Conservation (phyloP, 2,888 invertebrate genomes). For the Dolichomitus sp. region DNA sequence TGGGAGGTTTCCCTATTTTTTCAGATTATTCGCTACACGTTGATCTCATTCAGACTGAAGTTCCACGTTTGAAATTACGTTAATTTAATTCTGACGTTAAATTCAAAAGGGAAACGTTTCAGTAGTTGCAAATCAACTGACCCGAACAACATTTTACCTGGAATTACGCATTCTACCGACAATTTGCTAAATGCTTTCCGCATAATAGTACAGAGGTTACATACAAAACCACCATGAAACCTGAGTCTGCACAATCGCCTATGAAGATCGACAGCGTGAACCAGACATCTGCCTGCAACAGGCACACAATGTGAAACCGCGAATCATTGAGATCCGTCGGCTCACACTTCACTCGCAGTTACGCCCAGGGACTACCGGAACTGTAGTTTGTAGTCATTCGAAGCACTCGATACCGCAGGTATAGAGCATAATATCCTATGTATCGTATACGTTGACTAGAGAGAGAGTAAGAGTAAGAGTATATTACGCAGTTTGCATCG, state of each 20-base stretch:
- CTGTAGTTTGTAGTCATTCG: neutral
- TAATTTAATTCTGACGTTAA: no score
- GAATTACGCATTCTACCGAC: neutral
- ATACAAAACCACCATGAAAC: neutral
- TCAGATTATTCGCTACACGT: no score
- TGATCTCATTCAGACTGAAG: no score
- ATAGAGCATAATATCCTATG: no score
- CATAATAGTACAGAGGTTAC: slow-evolving; percentile 1
- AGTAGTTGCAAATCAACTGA: neutral
- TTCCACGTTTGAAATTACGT: no score
- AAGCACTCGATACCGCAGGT: neutral
- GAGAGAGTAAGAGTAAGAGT: neutral
- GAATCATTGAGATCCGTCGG: slow-evolving; percentile 27
- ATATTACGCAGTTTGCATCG: neutral
- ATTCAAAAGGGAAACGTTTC: no score
- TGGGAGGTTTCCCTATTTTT: no score
- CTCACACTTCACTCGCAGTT: slow-evolving; percentile 29
- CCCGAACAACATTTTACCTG: neutral
- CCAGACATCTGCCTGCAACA: slow-evolving; percentile 7
- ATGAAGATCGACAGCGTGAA: neutral
- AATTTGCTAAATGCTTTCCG: neutral
- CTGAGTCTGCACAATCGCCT: neutral
- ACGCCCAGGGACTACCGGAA: slow-evolving; percentile 6
- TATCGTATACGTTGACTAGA: neutral
- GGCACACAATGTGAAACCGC: slow-evolving; percentile 13